Evolutionary conservation across 37 sponge, comb jelly and placozoan genomes (phyloP).

Genomic region (Halisarca cf. caerulea): DNA sequence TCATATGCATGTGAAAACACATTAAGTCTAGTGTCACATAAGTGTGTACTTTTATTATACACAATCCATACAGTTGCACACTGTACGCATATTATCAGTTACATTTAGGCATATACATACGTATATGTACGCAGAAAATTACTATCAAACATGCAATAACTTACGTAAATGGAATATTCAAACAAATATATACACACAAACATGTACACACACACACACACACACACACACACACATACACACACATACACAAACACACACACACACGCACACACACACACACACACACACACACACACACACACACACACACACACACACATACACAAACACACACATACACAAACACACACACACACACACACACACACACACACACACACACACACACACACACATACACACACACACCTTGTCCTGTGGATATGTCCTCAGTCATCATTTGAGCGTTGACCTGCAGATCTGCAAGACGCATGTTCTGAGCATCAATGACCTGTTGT

Average conservation of each 20-base stretch:
- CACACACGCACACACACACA: too few species aligned
- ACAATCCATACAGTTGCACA: too few species aligned
- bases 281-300: too few species aligned
- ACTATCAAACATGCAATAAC: neutral
- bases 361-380: slow-evolving; percentile 13
- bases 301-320: neutral
- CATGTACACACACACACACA: neutral
- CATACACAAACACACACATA: neutral
- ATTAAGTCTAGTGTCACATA: too few species aligned
- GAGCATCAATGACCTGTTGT: slow-evolving; percentile 78
- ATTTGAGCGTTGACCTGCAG: slow-evolving; percentile 45
- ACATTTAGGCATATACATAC: too few species aligned
- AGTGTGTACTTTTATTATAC: too few species aligned
- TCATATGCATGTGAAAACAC: too few species aligned
- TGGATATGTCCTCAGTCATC: slow-evolving; percentile 58
- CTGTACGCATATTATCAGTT: too few species aligned
- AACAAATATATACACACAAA: neutral
- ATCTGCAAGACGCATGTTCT: slow-evolving; percentile 66
- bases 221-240: neutral
- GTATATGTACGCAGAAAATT: slow-evolving; percentile 6
- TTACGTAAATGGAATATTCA: neutral
- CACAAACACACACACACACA: neutral
- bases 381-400: neutral
- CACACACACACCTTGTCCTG: slow-evolving; percentile 71
- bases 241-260: neutral